Conservation (phyloP, 2,113 vertebrate genomes). For the Podarcis raffonei region DNA sequence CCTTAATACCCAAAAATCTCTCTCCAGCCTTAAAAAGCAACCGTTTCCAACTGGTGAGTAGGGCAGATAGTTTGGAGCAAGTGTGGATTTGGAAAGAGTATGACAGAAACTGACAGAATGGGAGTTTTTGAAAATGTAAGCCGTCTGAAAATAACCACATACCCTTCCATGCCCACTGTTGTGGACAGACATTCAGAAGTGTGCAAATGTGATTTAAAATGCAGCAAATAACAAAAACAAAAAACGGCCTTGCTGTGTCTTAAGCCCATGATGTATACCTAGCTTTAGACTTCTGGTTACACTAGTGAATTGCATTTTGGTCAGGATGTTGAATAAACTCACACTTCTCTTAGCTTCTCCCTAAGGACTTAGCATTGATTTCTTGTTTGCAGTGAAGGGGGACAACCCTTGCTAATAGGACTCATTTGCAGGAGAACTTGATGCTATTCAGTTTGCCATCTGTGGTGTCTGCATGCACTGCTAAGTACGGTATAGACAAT, state of each 20-base stretch:
- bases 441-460: background rate
- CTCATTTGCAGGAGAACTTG: slow-evolving; percentile 30
- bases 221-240: no score
- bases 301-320: background rate
- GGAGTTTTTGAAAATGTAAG: background rate
- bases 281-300: background rate
- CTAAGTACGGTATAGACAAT: slow-evolving; percentile 1
- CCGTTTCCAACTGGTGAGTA: background rate
- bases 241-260: no score
- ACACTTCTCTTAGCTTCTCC: background rate
- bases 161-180: no score
- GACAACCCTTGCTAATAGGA: background rate
- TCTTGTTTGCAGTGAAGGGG: background rate
- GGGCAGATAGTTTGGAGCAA: background rate
- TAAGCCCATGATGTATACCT: no score
- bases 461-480: background rate
- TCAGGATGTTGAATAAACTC: background rate
- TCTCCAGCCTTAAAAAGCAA: background rate
- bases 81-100: background rate
- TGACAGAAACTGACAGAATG: background rate
- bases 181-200: no score
- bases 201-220: no score
- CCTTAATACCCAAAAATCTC: background rate
- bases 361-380: slow-evolving; percentile 9
- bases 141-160: no score